A percentile compares a stretch with the other conserved stretches of the same genome.
Conservation (phyloP, 2,888 invertebrate species). For the Bombylius major region DNA sequence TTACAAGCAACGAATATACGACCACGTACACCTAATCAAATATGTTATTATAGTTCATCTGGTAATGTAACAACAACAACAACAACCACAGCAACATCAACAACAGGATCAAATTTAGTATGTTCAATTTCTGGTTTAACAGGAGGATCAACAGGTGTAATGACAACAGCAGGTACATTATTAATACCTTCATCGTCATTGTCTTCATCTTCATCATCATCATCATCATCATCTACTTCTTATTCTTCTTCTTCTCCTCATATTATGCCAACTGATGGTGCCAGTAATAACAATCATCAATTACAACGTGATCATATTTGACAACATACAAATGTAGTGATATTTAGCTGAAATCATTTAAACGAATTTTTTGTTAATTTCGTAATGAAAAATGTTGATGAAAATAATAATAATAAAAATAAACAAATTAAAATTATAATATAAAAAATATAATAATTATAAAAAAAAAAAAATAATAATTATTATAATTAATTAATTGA, state of each 20-base stretch:
- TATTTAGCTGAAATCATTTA: slow-evolving; percentile 11
- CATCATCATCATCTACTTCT: no score
- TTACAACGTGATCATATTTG: slow-evolving; percentile 8
- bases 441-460: no score
- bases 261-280: slow-evolving; percentile 1
- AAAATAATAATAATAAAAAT: slow-evolving; percentile 1
- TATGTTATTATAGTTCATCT: neutral
- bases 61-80: neutral
- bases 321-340: slow-evolving; percentile 10
- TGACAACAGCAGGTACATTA: no score
- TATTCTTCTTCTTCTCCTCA: no score
- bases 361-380: slow-evolving; percentile 8
- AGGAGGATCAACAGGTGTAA: neutral
- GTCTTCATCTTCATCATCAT: no score
- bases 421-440: no score
- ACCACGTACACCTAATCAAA: slow-evolving; percentile 6
- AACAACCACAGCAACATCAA: neutral
- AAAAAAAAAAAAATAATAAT: neutral
- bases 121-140: neutral
- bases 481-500: no score
- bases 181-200: no score
- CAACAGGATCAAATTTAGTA: neutral
- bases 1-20: slow-evolving; percentile 15
- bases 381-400: slow-evolving; percentile 4
- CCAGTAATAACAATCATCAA: slow-evolving; percentile 8